Evolutionary conservation across 2,113 vertebrate genomes (phyloP).

Genomic region (Scytalopus superciliaris): DNA sequence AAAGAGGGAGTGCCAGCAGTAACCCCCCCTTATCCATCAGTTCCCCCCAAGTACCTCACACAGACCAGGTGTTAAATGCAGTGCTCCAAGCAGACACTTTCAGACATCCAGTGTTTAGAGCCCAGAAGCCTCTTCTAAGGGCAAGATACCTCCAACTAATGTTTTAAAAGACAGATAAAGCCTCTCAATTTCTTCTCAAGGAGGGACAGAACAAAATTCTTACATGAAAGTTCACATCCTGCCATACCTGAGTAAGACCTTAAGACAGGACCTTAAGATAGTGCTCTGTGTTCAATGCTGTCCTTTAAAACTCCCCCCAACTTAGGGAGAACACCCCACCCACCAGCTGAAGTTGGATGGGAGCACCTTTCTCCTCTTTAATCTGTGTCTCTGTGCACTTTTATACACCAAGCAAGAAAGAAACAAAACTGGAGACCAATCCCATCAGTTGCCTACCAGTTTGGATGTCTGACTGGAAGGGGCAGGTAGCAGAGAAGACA

Average conservation of each 20-base stretch:
- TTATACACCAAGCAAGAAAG: neutral
- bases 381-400: neutral
- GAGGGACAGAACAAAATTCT: neutral
- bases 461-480: neutral
- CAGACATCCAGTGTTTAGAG: neutral
- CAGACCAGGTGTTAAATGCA: neutral
- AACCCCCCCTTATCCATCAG: neutral
- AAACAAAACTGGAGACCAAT: neutral
- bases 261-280: neutral
- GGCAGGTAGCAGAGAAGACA: neutral
- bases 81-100: neutral
- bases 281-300: neutral
- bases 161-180: neutral
- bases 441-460: neutral
- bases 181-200: neutral
- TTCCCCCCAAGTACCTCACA: neutral
- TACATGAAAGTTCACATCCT: neutral
- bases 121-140: neutral
- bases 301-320: neutral
- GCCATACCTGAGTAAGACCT: neutral
- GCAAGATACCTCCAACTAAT: neutral
- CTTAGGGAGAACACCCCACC: neutral
- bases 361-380: neutral
- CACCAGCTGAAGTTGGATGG: neutral
- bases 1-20: neutral